phyloP scores from a whole-genome alignment of 2,797 vertebrate genomes.

The Arrhamphus sclerolepis region DNA sequence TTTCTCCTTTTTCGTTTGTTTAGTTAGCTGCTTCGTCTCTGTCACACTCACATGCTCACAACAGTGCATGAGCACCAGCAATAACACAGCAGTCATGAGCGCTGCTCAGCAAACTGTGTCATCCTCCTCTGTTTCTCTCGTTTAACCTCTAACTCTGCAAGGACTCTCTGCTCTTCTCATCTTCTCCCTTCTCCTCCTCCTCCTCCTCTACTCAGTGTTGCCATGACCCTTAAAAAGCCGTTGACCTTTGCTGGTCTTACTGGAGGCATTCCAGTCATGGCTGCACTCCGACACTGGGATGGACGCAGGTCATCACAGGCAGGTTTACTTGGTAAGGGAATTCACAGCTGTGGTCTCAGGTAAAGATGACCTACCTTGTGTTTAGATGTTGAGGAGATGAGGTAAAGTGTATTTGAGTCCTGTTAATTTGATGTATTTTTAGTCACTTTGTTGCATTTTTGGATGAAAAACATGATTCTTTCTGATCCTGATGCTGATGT shows the following conservation, averaged over 20 bases:
- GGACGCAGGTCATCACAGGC: not conserved
- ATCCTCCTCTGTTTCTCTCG: slow-evolving; percentile 31
- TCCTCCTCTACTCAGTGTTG: slow-evolving; percentile 11
- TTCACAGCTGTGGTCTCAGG: no score
- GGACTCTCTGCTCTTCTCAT: slow-evolving; percentile 46
- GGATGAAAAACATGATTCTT: no score
- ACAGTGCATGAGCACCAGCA: not conserved
- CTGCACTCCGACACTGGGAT: slow-evolving; percentile 15
- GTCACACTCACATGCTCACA: slow-evolving; percentile 4
- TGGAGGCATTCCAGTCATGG: slow-evolving; percentile 38
- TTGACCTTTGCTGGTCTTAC: slow-evolving; percentile 43
- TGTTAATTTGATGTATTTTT: not conserved
- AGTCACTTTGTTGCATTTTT: not conserved
- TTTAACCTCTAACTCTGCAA: slow-evolving; percentile 21
- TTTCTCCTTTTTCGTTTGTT: slow-evolving; percentile 58
- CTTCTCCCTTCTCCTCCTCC: slow-evolving; percentile 20
- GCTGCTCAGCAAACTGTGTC: slow-evolving; percentile 8
- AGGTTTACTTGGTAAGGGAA: not conserved
- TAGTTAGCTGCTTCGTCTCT: slow-evolving; percentile 53
- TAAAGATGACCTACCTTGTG: no score
- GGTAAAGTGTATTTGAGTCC: not conserved
- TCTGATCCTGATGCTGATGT: no score
- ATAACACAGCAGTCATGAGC: not conserved
- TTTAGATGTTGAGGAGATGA: not conserved
- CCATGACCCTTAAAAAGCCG: slow-evolving; percentile 42